These are phyloP conservation scores for Melanophora roralis DNA, from an alignment of 2,888 invertebrate genomes.

Conservation along the genomic window DNA sequence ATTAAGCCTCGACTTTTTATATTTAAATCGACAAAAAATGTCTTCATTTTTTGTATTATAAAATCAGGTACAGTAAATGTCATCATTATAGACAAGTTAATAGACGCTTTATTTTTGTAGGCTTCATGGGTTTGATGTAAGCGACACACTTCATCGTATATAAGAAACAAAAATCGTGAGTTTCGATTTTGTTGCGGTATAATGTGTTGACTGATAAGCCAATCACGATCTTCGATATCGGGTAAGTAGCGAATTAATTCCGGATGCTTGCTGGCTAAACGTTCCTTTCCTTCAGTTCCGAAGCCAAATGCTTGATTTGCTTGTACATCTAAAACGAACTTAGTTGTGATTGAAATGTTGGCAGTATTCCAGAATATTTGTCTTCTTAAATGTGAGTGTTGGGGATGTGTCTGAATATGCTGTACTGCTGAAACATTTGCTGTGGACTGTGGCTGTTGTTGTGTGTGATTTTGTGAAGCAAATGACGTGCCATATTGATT, in stretches of 20 bases:
- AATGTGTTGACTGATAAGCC: constrained; percentile 80
- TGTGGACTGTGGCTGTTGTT: constrained; percentile 15
- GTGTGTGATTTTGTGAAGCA: constrained; percentile 5
- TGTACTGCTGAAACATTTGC: constrained; percentile 10
- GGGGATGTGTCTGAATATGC: constrained; percentile 33
- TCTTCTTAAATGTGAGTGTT: constrained; percentile 66
- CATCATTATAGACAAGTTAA: constrained; percentile 74
- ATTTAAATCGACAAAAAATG: constrained; percentile 75
- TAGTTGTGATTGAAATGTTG: constrained; percentile 79
- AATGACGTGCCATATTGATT: constrained; percentile 19
- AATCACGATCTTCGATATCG: constrained; percentile 82
- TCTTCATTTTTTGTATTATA: constrained; percentile 81
- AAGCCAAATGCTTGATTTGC: constrained; percentile 77
- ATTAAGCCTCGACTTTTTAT: constrained; percentile 77
- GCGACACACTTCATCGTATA: constrained; percentile 81
- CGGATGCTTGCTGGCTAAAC: constrained; percentile 82
- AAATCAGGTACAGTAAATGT: constrained; percentile 80
- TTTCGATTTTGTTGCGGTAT: constrained; percentile 81
- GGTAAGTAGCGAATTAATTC: constrained; percentile 82
- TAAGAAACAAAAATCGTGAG: constrained; percentile 80
- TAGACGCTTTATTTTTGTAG: constrained; percentile 77
- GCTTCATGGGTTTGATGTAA: constrained; percentile 79
- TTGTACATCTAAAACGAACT: constrained; percentile 80
- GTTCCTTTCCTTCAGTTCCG: constrained; percentile 78
- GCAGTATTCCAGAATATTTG: constrained; percentile 80